Conservation (phyloP, 2,113 vertebrate species). For the Plestiodon gilberti region DNA sequence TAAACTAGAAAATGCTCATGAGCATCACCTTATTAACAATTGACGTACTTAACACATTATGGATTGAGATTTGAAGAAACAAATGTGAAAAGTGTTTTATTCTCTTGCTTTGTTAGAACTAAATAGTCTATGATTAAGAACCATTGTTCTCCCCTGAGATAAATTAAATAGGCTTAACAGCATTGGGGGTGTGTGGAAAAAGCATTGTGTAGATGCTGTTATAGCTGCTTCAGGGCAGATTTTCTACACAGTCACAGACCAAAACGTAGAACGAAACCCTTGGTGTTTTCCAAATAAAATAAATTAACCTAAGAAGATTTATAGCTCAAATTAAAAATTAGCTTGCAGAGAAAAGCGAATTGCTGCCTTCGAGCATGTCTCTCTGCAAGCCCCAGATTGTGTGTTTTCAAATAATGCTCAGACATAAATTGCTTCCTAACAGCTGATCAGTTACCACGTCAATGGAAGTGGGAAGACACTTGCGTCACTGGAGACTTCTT, state of each 20-base stretch:
- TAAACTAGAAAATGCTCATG: background rate
- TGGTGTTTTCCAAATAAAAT: conserved; percentile 14
- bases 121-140: conserved; percentile 24
- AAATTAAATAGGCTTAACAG: background rate
- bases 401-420: conserved; percentile 1
- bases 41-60: background rate
- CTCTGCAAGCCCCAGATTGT: background rate
- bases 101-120: background rate
- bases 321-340: conserved; percentile 24
- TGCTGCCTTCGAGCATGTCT: conserved; percentile 20
- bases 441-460: background rate
- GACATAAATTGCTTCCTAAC: background rate
- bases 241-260: background rate
- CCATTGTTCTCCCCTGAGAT: conserved; percentile 10
- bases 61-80: conserved; percentile 10
- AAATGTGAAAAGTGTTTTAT: conserved; percentile 5
- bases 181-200: background rate
- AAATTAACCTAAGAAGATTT: conserved; percentile 28
- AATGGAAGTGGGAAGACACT: conserved; percentile 10
- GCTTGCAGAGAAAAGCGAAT: background rate
- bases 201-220: background rate
- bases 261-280: background rate
- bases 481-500: conserved; percentile 26
- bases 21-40: background rate
- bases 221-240: conserved; percentile 13